Percentiles rank a stretch among this genome's conserved stretches.
Conservation (phyloP, 1,140 invertebrate species). For the Trichogramma pretiosum region DNA sequence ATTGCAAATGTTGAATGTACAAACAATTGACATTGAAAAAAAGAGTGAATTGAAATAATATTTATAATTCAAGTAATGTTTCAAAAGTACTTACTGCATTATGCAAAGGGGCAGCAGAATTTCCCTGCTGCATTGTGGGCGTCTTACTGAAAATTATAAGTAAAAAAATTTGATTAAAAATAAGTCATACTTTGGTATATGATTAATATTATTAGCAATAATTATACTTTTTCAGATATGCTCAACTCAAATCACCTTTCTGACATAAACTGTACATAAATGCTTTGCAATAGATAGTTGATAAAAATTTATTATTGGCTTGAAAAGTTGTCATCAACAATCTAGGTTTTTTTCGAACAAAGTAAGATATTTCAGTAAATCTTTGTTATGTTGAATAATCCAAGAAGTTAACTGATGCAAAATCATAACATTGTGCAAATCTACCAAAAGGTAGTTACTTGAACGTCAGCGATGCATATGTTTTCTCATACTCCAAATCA, state of each 20-base stretch:
- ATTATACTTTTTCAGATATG: too few species aligned
- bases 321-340: conserved; percentile 43
- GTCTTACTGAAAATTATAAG: too few species aligned
- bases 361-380: conserved; percentile 40
- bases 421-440: conserved; percentile 43
- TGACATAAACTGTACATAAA: conserved; percentile 46
- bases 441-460: conserved; percentile 41
- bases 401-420: conserved; percentile 33
- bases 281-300: conserved; percentile 44
- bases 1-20: too few species aligned
- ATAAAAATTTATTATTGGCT: conserved; percentile 37
- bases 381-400: conserved; percentile 37
- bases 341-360: conserved; percentile 35
- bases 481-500: conserved; percentile 34
- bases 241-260: conserved; percentile 35
- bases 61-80: too few species aligned
- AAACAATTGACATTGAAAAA: too few species aligned
- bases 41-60: too few species aligned
- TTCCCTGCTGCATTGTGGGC: too few species aligned
- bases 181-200: too few species aligned
- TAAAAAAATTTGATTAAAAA: too few species aligned
- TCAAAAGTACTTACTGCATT: too few species aligned
- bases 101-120: too few species aligned
- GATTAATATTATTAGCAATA: neutral
- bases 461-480: conserved; percentile 40